Conservation (phyloP, 2,888 invertebrate genomes). For the Melanotus villosus region DNA sequence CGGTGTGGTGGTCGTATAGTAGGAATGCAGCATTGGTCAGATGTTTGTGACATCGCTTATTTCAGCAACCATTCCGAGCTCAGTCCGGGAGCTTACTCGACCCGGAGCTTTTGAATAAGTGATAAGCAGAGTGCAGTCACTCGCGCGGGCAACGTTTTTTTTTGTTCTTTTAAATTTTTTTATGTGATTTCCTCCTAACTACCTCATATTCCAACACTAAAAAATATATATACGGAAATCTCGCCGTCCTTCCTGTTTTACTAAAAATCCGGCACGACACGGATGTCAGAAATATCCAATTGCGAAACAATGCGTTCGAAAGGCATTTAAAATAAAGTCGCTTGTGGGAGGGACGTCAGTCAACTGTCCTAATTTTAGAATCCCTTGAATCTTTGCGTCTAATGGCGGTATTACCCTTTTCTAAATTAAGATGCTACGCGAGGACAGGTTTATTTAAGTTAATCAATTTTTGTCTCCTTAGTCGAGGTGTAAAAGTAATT, state of each 20-base stretch:
- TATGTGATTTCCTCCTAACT: constrained; percentile 27
- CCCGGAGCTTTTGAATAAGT: constrained; percentile 33
- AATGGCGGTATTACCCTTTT: constrained; percentile 1
- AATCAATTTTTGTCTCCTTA: constrained; percentile 12
- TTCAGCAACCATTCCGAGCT: constrained; percentile 26
- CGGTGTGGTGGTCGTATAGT: background rate
- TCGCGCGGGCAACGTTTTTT: constrained; percentile 23
- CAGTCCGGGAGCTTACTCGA: constrained; percentile 24
- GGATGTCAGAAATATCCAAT: background rate
- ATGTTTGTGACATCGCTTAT: constrained; percentile 34
- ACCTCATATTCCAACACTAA: constrained; percentile 1
- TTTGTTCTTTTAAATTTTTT: constrained; percentile 22
- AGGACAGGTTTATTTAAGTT: constrained; percentile 17
- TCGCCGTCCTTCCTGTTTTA: too few relatives aligned
- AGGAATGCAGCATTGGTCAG: constrained; percentile 23
- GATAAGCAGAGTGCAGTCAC: constrained; percentile 30
- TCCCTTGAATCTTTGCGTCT: constrained; percentile 6
- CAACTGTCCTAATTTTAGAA: constrained; percentile 2
- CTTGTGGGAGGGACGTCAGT: too few relatives aligned
- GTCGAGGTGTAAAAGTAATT: constrained; percentile 2
- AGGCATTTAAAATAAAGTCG: constrained; percentile 1
- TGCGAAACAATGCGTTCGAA: background rate
- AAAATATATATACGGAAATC: too few relatives aligned
- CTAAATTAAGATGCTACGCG: constrained; percentile 8
- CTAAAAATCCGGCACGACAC: too few relatives aligned